Evolutionary conservation across 2,888 invertebrate species (phyloP).

Genomic region (Drosophila acutilabella): DNA sequence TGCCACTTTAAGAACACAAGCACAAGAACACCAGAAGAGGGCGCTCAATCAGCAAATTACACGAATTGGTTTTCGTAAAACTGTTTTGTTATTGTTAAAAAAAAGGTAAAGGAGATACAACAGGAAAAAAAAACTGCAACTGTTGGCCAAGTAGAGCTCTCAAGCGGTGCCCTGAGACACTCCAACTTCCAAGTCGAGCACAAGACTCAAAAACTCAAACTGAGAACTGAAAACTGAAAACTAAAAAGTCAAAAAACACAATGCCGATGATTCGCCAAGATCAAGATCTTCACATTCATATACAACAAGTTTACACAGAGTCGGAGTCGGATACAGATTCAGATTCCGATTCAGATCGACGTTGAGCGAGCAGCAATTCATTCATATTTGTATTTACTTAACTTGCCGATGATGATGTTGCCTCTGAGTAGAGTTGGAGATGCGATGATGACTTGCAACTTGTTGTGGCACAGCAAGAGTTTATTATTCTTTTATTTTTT

Average conservation of each 20-base stretch:
- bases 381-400: constrained; percentile 78
- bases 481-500: constrained; percentile 24
- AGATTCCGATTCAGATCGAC: constrained; percentile 12
- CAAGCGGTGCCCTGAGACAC: constrained; percentile 66
- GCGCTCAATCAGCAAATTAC: constrained; percentile 57
- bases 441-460: constrained; percentile 71
- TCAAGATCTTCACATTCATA: constrained; percentile 56
- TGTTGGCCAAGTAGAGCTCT: constrained; percentile 61
- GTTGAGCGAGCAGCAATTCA: constrained; percentile 63
- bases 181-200: constrained; percentile 33
- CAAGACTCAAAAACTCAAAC: constrained; percentile 18
- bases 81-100: constrained; percentile 20
- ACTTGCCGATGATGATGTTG: constrained; percentile 65
- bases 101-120: constrained; percentile 36
- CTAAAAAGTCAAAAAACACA: constrained; percentile 32
- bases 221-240: too few species aligned
- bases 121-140: constrained; percentile 53
- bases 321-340: constrained; percentile 21
- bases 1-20: constrained; percentile 9
- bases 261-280: constrained; percentile 74
- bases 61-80: constrained; percentile 57
- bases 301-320: constrained; percentile 15
- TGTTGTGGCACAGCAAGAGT: constrained; percentile 51
- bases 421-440: constrained; percentile 51
- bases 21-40: background rate